Base-by-base conservation (phyloP, 2,888 invertebrate species). In the Cataglyphis altisquamis region DNA sequence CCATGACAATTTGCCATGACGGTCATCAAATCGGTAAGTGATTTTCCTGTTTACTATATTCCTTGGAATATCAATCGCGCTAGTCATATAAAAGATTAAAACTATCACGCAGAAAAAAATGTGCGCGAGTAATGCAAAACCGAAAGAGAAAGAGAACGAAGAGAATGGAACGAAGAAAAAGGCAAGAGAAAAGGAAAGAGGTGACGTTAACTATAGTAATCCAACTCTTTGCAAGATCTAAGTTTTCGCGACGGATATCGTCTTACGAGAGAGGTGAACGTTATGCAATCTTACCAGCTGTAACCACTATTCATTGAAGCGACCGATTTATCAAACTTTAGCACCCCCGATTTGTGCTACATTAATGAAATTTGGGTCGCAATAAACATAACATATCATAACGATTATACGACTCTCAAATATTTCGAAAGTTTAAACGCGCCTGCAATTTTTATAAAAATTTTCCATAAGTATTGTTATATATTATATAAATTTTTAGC, bases 161-260 rank as follows among this genome's bases (percentile, higher is more conserved):
- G 45, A 41, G 57, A 60, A 62, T 12, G 6, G 60, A 62, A 57
- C n/a, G 60, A 18, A 60, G 55, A 57, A 73, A 73, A 32, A 68
- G 62, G 25, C 29, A 25, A 25, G 25, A 25, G 63, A 25, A 62
- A 66, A 63, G 29, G 63, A 64, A 55, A 55, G 80, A 60, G 32
- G 36, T 29, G 29, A 21, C 45, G 64, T 29, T 62, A 62, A 81
- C 41, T 74, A 29, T 45, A 82, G 90, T 90, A 90, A 90, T 39
- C 73, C 80, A 85, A 90, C 82, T 84, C 91, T 80, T 60, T n/a
- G 82, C 25, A 52, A 80, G 72, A 90, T 90, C 91, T 90, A 90
- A 90, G 78, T 89, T 89, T 89, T 88, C 87, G 75, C 64, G 84
- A 66, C 32, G 81, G 63, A 83, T 91, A 91, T 91, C 91, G 89